Conservation (phyloP, 53 echinoderm and acorn worm genomes). For the Holothuria leucospilota region DNA sequence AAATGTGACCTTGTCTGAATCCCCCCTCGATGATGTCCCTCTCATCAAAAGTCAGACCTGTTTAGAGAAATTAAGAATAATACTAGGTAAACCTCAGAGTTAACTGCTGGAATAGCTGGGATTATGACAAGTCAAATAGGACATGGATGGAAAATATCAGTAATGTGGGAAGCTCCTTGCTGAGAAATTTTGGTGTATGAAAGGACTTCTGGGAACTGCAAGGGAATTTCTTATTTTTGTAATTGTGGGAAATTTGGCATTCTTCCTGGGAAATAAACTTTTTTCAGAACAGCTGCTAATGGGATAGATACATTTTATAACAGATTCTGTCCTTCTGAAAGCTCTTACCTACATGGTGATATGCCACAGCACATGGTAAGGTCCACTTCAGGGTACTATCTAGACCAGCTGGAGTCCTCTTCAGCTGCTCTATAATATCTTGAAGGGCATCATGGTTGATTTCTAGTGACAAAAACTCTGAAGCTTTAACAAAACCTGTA, state of each 20-base stretch:
- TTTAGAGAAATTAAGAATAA: neutral
- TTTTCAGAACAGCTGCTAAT: too few relatives aligned
- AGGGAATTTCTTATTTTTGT: too few relatives aligned
- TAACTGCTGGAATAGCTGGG: too few relatives aligned
- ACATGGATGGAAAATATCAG: too few relatives aligned
- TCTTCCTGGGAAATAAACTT: too few relatives aligned
- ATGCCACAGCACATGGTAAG: constrained; percentile 88
- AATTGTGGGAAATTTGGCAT: too few relatives aligned
- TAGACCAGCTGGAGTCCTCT: constrained; percentile 84
- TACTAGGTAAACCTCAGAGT: neutral
- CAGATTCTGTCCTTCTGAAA: too few relatives aligned
- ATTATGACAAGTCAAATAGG: too few relatives aligned
- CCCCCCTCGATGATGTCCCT: constrained; percentile 97
- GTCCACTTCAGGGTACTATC: constrained; percentile 83
- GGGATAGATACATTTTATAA: too few relatives aligned
- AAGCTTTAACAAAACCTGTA: constrained; percentile 43
- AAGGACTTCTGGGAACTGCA: too few relatives aligned
- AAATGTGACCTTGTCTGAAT: constrained; percentile 82
- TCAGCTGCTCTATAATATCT: constrained; percentile 92
- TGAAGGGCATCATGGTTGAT: constrained; percentile 77
- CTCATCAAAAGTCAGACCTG: constrained; percentile 97
- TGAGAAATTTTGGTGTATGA: too few relatives aligned
- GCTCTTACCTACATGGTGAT: constrained; percentile 97
- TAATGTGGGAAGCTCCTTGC: too few relatives aligned
- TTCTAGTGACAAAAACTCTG: constrained; percentile 58